These are phyloP conservation scores for Calypte anna DNA, from an alignment of 2,113 vertebrate genomes.

Conservation along the genomic window DNA sequence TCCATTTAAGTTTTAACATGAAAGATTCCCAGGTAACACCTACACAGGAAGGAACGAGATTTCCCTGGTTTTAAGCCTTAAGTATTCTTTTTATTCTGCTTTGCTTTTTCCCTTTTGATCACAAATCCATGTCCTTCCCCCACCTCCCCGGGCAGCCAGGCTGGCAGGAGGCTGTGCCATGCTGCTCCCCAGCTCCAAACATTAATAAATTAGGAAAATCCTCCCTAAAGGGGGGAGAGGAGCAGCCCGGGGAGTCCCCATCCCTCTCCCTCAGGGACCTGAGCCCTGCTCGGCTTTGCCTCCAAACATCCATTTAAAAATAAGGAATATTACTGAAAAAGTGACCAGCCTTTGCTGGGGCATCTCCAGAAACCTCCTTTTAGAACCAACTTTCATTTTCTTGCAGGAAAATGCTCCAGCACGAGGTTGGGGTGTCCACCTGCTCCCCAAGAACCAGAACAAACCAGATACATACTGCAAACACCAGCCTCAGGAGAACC, in stretches of 20 bases:
- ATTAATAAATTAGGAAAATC: neutral
- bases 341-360: neutral
- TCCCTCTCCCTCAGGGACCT: neutral
- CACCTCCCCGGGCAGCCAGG: neutral
- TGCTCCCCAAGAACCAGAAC: neutral
- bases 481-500: neutral
- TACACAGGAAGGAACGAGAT: conserved; percentile 76
- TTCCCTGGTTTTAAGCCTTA: conserved; percentile 42
- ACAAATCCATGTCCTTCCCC: conserved; percentile 64
- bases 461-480: rapidly evolving
- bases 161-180: neutral
- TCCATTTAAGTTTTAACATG: conserved; percentile 84
- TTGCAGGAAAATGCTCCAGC: rapidly evolving
- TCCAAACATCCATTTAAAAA: rapidly evolving
- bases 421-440: rapidly evolving
- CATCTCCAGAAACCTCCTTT: neutral
- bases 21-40: conserved; percentile 84
- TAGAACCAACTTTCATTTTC: neutral
- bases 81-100: conserved; percentile 72
- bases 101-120: conserved; percentile 60
- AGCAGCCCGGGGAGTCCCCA: neutral
- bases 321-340: neutral
- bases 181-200: neutral
- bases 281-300: neutral
- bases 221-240: neutral